phyloP scores from a whole-genome alignment of 2,113 vertebrate species.

The Gymnorhina tibicen region DNA sequence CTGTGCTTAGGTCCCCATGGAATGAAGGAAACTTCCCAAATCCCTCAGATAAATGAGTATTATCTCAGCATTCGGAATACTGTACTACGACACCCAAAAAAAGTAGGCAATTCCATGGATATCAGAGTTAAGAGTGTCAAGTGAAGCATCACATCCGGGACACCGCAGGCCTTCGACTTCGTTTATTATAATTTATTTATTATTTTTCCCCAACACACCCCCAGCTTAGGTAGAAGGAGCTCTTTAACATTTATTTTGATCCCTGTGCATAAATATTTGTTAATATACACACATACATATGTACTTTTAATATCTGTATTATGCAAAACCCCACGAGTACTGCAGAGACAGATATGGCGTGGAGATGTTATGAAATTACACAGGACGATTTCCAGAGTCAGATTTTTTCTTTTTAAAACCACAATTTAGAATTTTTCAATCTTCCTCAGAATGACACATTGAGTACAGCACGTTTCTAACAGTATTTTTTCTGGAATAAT shows the following conservation, averaged over 20 bases:
- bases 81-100: not conserved
- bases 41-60: not conserved
- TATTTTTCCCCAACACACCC: too few relatives aligned
- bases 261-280: not conserved
- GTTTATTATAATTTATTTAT: not conserved
- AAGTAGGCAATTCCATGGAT: rapidly evolving
- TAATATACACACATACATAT: not conserved
- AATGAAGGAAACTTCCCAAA: not conserved
- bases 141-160: not conserved
- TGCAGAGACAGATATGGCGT: rapidly evolving
- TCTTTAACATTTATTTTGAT: not conserved
- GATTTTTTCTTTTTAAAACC: not conserved
- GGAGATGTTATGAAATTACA: not conserved
- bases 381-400: not conserved
- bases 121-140: not conserved
- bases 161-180: not conserved
- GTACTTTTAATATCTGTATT: not conserved
- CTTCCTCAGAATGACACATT: not conserved
- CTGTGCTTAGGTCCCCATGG: rapidly evolving
- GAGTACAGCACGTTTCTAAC: not conserved
- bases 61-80: not conserved
- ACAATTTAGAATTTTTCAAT: not conserved
- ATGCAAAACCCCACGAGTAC: not conserved
- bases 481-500: not conserved
- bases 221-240: not conserved